Evolutionary conservation across 2,797 vertebrate species (phyloP), one percentile per base, ranked within the genome.

Genomic region (Lacerta agilis): DNA sequence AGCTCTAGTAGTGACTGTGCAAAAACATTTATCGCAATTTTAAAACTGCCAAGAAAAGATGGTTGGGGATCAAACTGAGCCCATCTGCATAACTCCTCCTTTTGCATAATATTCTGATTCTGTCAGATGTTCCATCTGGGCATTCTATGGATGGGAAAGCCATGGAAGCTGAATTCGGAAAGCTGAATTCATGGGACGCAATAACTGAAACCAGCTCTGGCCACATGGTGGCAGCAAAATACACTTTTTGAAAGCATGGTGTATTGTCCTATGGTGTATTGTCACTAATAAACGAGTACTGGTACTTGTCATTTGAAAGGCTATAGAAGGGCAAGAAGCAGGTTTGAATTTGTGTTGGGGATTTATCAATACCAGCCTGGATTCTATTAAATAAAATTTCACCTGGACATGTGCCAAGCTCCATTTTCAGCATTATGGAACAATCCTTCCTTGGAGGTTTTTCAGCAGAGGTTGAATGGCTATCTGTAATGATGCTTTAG

Each of bases 191-290:
- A 78, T 83, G 45, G 18, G 55, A 49, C 36, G 6, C 36, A 38
- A 38, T 77, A 1, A 41, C 45, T 77, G 25, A 49, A 38, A 79
- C 23, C 49, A 61, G 13, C 4, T 64, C 1, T 64, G 77, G 55
- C 82, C 87, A 85, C 83, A 38, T 38, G 87, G 27, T 45, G 82
- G 87, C 87, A 85, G 58, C 38, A 80, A 27, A 85, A 5, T n/a
- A 33, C n/a, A 20, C 43, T 11, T 27, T 79, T 77, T 67, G 20
- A 38, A 38, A 69, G 25, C 36, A 41, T 41, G n/a, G n/a, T n/a
- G n/a, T n/a, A n/a, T n/a, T n/a, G 36, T 38, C 20, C 17, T 23
- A 36, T 36, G 38, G 11, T 33, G 23, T 3, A n/a, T 9, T 71
- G 71, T 38, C 4, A 61, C 15, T 6, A 61, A 20, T 2, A 18